Base-by-base conservation (phyloP, 2,797 vertebrate species). In the Spinus olivaceus region DNA sequence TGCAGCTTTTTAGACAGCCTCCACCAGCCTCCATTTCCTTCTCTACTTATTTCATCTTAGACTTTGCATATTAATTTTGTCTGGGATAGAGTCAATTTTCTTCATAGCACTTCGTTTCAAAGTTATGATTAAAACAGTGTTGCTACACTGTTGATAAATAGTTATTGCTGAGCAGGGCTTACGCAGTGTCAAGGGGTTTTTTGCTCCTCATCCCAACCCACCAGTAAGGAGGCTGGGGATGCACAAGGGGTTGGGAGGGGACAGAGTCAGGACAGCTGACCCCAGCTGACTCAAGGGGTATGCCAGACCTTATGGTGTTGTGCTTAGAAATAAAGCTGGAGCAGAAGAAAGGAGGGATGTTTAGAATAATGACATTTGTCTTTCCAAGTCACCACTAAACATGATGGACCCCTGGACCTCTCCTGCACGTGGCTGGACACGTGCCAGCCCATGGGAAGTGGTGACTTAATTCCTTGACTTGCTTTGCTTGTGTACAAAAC, bases 301-400 rank as follows among this genome's bases (percentile, higher is more conserved):
- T 24, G 21, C 32, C 33, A 70, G 8, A 47, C 7, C 24, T 8
- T 37, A 10, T 16, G 30, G 22, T 12, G 4, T 9, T 8, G 5
- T 50, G 13, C 9, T 86, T 13, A 49, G 4, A 57, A 16, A 25
- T 25, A n/a, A 73, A 61, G 2, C 3, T 59, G 9, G 4, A 13
- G 25, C 70, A 67, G 16, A 61, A 53, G 27, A 14, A 47, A 47
- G 2, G 23, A 25, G 8, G 8, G 8, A 64, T 6, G 1, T 46
- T 54, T 8, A 2, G 47, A 61, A 24, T 13, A 5, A 50, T 14
- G 23, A 3, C 0, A 0, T 66, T 73, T 84, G 14, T 50, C n/a
- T 57, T 83, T 70, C 10, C 17, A 44, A 74, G 70, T n/a, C 4
- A 18, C 21, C 0, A 0, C 14, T 42, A 54, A 2, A 2, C 0